phyloP scores from a whole-genome alignment of 2,797 vertebrate species.

The Macropodus opercularis region DNA sequence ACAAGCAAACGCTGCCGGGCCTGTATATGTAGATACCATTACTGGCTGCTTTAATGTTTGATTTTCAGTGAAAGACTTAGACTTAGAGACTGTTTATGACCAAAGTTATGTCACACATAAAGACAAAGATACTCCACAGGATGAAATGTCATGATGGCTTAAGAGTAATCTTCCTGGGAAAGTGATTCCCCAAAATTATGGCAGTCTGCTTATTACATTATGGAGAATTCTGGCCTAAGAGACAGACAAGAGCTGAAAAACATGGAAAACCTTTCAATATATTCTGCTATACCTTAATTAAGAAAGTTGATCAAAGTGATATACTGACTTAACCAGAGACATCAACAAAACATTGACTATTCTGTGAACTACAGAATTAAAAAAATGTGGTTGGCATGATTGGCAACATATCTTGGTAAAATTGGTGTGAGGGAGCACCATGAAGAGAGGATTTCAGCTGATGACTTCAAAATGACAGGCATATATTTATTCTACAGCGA shows the following conservation, averaged over 20 bases:
- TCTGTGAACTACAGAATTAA: too few relatives aligned
- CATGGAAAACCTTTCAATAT: too few relatives aligned
- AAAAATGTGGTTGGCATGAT: too few relatives aligned
- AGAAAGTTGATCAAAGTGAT: too few relatives aligned
- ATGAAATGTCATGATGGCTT: not conserved
- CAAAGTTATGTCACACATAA: not conserved
- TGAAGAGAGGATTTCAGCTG: not conserved
- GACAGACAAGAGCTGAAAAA: not conserved
- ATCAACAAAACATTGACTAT: too few relatives aligned
- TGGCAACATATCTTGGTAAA: too few relatives aligned
- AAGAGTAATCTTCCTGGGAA: not conserved
- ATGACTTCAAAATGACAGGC: slow-evolving; percentile 14
- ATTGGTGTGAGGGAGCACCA: not conserved
- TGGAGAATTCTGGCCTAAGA: not conserved
- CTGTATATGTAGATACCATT: not conserved
- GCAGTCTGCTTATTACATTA: not conserved
- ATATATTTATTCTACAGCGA: slow-evolving; percentile 23
- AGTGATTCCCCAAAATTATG: not conserved
- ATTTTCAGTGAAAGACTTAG: not conserved
- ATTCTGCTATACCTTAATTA: too few relatives aligned
- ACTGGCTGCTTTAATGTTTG: not conserved
- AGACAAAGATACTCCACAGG: not conserved
- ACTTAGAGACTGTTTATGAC: not conserved
- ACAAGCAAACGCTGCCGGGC: not conserved
- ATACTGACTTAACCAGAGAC: too few relatives aligned